Conservation (phyloP, 2,113 vertebrate species). For the Tinamus guttatus region DNA sequence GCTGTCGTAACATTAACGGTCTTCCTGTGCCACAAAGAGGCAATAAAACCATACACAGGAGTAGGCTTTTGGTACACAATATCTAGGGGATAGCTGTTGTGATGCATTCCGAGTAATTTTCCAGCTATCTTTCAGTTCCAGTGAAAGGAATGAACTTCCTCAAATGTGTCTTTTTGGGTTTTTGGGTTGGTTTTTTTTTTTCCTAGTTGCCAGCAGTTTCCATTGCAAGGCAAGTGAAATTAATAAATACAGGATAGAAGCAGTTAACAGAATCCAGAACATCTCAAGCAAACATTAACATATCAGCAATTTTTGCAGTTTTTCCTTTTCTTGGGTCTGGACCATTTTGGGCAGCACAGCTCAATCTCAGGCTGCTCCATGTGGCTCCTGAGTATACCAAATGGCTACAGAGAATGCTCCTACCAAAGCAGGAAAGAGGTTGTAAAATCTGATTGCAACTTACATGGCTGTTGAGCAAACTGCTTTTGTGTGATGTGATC, state of each 20-base stretch:
- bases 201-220: constrained; percentile 35
- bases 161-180: neutral
- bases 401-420: neutral
- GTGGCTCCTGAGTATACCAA: neutral
- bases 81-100: neutral
- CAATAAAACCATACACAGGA: neutral
- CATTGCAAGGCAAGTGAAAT: constrained; percentile 5
- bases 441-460: constrained; percentile 80
- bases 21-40: neutral
- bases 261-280: neutral
- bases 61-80: neutral
- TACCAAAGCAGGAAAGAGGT: constrained; percentile 26
- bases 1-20: neutral
- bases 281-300: neutral
- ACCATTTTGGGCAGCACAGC: constrained; percentile 5
- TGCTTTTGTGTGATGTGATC: constrained; percentile 98
- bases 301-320: neutral
- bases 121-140: neutral
- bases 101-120: neutral
- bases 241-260: constrained; percentile 15
- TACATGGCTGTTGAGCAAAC: constrained; percentile 99
- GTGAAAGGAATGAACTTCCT: neutral
- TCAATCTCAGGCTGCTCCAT: neutral
- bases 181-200: too few species aligned
- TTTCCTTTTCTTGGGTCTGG: neutral